phyloP scores from a whole-genome alignment of 2,888 invertebrate species.

The Drosophila imparisetae region DNA sequence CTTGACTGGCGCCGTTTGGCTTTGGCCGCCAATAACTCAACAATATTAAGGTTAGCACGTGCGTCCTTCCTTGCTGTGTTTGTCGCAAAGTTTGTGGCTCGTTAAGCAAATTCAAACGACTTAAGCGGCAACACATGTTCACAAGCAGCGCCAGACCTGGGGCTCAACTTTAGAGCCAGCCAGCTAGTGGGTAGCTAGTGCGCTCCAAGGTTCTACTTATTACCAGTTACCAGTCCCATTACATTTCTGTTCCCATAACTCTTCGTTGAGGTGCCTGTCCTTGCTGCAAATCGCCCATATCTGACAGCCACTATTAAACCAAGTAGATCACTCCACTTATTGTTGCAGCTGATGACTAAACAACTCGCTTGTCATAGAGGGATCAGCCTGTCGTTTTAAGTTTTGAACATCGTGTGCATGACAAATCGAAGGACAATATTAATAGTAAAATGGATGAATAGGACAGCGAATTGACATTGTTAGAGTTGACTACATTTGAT shows the following conservation, averaged over 20 bases:
- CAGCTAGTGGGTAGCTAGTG: neutral
- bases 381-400: neutral
- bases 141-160: slow-evolving; percentile 54
- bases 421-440: neutral
- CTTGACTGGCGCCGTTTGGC: slow-evolving; percentile 77
- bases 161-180: neutral
- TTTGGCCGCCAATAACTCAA: slow-evolving; percentile 80
- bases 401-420: neutral
- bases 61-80: slow-evolving; percentile 63
- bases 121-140: slow-evolving; percentile 80
- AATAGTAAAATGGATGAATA: neutral
- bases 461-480: neutral
- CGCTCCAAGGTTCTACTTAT: slow-evolving; percentile 23
- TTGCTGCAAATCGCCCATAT: slow-evolving; percentile 70
- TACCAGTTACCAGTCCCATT: slow-evolving; percentile 29
- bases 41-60: slow-evolving; percentile 80
- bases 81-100: slow-evolving; percentile 81
- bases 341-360: slow-evolving; percentile 20
- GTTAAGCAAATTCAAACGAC: slow-evolving; percentile 81
- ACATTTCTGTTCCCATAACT: slow-evolving; percentile 40
- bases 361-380: neutral
- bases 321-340: slow-evolving; percentile 54
- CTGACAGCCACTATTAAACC: slow-evolving; percentile 68
- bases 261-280: slow-evolving; percentile 58
- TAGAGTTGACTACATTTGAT: neutral